Conservation (phyloP, 1,140 invertebrate genomes). For the Drosophila guanche region DNA sequence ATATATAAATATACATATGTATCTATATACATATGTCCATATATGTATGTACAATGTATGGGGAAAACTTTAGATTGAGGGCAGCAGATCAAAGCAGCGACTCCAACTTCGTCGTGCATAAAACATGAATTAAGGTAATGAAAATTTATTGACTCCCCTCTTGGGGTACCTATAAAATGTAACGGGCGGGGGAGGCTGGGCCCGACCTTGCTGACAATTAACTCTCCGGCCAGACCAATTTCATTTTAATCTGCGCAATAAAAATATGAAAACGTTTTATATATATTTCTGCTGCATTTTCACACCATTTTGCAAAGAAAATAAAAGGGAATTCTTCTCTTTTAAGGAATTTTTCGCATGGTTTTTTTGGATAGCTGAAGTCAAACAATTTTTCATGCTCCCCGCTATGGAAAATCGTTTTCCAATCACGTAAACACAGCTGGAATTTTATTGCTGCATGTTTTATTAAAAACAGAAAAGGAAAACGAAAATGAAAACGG, state of each 20-base stretch:
- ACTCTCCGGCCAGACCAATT: constrained; percentile 25
- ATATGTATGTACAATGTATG: background rate
- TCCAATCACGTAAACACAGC: constrained; percentile 80
- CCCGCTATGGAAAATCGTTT: constrained; percentile 76
- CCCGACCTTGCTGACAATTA: constrained; percentile 38
- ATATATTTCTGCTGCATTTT: constrained; percentile 39
- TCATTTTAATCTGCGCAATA: constrained; percentile 68
- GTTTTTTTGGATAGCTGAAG: constrained; percentile 11
- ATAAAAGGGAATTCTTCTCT: constrained; percentile 28
- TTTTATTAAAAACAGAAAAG: constrained; percentile 62
- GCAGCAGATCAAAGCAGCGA: constrained; percentile 27
- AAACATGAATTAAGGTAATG: constrained; percentile 78
- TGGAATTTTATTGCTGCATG: constrained; percentile 79
- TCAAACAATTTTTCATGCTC: constrained; percentile 63
- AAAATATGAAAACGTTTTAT: constrained; percentile 58
- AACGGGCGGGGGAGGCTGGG: background rate
- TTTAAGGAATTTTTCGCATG: constrained; percentile 18
- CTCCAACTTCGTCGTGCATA: constrained; percentile 61
- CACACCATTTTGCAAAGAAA: constrained; percentile 36
- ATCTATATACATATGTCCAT: constrained; percentile 1
- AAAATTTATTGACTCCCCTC: constrained; percentile 74
- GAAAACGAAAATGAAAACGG: constrained; percentile 27
- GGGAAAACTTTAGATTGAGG: constrained; percentile 36
- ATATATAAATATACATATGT: constrained; percentile 5
- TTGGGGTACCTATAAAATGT: constrained; percentile 60